A percentile compares a stretch with the other conserved stretches of the same genome.
Conservation (phyloP, 1,140 invertebrate species). For the Apis mellifera region DNA sequence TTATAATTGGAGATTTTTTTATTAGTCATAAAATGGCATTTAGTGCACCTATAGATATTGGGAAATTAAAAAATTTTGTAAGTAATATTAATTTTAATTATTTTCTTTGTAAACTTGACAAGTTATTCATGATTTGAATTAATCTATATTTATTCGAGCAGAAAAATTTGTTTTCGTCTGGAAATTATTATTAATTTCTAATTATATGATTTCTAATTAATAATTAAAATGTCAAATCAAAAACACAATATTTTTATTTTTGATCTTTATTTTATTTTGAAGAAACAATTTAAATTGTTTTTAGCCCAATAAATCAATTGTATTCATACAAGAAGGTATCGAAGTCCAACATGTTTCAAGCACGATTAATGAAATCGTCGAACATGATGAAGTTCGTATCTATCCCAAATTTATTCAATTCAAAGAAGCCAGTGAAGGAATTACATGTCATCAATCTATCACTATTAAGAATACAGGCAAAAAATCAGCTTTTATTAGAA, state of each 20-base stretch:
- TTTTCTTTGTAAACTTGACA: background rate
- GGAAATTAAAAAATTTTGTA: background rate
- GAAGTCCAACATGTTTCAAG: background rate
- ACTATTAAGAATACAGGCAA: background rate
- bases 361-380: background rate
- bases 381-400: background rate
- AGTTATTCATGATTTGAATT: background rate
- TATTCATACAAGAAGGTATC: background rate
- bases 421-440: conserved; percentile 8
- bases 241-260: background rate
- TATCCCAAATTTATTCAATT: conserved; percentile 1
- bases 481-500: background rate
- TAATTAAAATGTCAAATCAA: too few species aligned
- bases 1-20: background rate
- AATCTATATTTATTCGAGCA: too few species aligned
- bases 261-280: background rate
- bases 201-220: too few species aligned
- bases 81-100: background rate
- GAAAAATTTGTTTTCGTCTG: too few species aligned
- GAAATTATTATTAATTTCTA: too few species aligned
- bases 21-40: background rate
- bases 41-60: background rate
- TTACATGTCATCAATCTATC: background rate
- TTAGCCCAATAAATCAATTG: background rate
- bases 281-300: background rate